phyloP scores from a whole-genome alignment of 2,113 vertebrate genomes.

The Pygoscelis antarcticus region DNA sequence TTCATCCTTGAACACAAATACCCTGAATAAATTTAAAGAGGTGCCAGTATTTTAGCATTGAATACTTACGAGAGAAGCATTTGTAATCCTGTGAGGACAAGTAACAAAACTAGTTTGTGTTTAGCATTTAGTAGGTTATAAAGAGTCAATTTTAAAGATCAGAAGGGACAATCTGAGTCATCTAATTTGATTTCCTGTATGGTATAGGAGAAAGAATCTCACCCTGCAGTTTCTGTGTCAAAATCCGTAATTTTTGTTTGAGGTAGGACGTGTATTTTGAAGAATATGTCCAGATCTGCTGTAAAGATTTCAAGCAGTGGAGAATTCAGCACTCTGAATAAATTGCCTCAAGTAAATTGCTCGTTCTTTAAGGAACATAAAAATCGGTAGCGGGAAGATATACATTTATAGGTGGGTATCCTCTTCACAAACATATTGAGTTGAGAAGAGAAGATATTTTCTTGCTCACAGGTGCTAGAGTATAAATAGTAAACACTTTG shows the following conservation, averaged over 20 bases:
- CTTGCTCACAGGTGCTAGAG: background rate
- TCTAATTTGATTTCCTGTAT: background rate
- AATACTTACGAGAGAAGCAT: background rate
- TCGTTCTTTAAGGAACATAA: background rate
- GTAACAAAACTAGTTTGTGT: background rate
- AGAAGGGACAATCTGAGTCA: background rate
- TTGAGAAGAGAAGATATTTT: background rate
- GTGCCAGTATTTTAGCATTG: background rate
- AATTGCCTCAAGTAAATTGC: background rate
- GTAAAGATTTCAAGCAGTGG: background rate
- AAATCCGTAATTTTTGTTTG: background rate
- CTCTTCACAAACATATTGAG: background rate
- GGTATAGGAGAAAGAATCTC: background rate
- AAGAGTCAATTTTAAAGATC: background rate
- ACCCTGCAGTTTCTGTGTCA: background rate
- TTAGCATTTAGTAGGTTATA: background rate
- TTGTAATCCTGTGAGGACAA: background rate
- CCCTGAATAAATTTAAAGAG: background rate
- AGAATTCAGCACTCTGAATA: background rate
- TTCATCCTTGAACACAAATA: background rate
- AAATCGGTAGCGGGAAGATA: background rate
- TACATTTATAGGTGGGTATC: background rate
- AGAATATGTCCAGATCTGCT: background rate
- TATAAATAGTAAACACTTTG: background rate
- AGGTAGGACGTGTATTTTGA: background rate